phyloP scores from a whole-genome alignment of 2,113 vertebrate species.

The Vicugna pacos region DNA sequence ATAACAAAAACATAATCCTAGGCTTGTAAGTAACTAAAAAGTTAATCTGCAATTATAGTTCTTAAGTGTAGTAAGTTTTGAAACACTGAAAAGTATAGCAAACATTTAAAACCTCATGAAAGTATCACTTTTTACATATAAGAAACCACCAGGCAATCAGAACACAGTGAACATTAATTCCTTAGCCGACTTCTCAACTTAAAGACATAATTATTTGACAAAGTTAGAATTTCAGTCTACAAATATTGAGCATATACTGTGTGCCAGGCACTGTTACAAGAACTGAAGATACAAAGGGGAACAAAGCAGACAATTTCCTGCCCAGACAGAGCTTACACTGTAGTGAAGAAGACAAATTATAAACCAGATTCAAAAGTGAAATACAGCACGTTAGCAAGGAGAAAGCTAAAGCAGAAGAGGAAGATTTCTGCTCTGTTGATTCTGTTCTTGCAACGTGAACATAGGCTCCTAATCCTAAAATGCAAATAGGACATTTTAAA shows the following conservation, averaged over 20 bases:
- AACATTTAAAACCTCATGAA: constrained; percentile 13
- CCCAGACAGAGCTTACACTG: not conserved
- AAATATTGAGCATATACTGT: constrained; percentile 2
- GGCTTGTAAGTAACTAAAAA: not conserved
- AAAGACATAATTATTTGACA: not conserved
- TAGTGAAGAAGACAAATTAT: not conserved
- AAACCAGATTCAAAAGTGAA: not conserved
- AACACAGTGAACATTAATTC: not conserved
- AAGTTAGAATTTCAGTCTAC: not conserved
- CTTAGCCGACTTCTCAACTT: not conserved
- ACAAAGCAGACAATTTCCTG: not conserved
- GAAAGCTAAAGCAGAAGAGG: not conserved
- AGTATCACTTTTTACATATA: not conserved
- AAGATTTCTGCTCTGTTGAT: not conserved
- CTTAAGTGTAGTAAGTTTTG: not conserved
- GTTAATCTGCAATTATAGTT: not conserved
- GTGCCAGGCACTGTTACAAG: not conserved
- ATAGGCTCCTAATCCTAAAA: not conserved
- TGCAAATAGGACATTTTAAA: not conserved
- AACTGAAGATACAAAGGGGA: not conserved
- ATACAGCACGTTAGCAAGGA: not conserved
- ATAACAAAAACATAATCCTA: constrained; percentile 7
- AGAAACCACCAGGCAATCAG: not conserved
- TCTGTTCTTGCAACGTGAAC: not conserved
- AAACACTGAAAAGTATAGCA: not conserved